Percentiles rank a stretch among this genome's conserved stretches.
phyloP scores from a whole-genome alignment of 2,888 invertebrate species.

The Panopea generosa region DNA sequence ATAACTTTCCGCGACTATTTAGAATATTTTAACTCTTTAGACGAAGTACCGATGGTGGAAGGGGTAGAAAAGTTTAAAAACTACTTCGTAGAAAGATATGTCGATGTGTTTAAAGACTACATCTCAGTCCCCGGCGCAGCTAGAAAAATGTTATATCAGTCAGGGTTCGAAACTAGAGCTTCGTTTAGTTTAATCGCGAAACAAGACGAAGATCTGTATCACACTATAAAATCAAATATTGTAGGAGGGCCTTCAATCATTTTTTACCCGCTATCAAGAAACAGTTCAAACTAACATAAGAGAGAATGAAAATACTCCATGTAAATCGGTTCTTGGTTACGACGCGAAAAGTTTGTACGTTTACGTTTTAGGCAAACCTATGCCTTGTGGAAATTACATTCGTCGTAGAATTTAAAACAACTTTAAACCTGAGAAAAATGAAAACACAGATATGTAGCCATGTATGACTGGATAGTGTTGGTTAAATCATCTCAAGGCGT shows the following conservation, averaged over 20 bases:
- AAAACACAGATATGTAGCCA: neutral
- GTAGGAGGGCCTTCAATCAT: conserved; percentile 10
- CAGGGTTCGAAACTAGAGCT: neutral
- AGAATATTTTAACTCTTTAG: conserved; percentile 6
- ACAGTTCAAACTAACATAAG: conserved; percentile 9
- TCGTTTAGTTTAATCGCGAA: neutral
- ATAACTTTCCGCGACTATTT: conserved; percentile 6
- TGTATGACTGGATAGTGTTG: conserved; percentile 56
- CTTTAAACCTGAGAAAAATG: conserved; percentile 29
- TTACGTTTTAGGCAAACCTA: conserved; percentile 24
- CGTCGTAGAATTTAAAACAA: conserved; percentile 14
- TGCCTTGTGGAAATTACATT: conserved; percentile 42
- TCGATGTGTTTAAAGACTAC: conserved; percentile 13
- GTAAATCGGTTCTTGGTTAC: conserved; percentile 5
- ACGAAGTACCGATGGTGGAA: conserved; percentile 1
- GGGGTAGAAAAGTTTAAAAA: neutral
- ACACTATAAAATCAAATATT: too few species aligned
- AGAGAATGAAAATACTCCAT: neutral
- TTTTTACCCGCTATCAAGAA: conserved; percentile 15
- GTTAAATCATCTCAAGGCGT: conserved; percentile 14
- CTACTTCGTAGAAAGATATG: neutral
- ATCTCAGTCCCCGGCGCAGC: conserved; percentile 18
- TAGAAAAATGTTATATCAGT: conserved; percentile 12
- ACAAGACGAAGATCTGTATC: conserved; percentile 6
- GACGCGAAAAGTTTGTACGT: conserved; percentile 40